These are phyloP conservation scores for Hylomyscus alleni DNA, from an alignment of 2,797 vertebrate genomes.

Conservation along the genomic window DNA sequence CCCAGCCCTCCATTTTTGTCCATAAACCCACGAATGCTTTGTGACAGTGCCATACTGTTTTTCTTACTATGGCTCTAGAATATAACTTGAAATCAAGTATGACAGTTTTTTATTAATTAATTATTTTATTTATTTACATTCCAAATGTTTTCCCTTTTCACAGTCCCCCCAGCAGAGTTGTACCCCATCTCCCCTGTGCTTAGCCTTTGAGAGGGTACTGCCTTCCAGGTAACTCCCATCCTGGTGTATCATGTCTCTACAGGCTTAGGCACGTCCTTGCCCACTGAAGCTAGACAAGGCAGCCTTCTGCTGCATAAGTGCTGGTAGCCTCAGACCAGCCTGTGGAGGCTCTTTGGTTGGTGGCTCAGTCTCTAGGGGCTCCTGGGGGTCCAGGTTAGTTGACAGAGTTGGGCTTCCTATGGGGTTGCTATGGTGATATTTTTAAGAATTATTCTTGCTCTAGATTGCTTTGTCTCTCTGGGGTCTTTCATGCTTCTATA, in stretches of 20 bases:
- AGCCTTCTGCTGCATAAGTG: neutral
- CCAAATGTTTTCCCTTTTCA: neutral
- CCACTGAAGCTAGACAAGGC: neutral
- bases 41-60: neutral
- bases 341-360: neutral
- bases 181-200: neutral
- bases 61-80: neutral
- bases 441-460: neutral
- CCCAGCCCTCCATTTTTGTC: neutral
- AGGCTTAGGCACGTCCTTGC: neutral
- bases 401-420: neutral
- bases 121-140: neutral
- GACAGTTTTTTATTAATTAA: neutral
- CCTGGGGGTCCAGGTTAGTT: neutral
- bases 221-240: neutral
- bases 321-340: neutral
- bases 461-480: neutral
- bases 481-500: neutral
- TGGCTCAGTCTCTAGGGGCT: neutral
- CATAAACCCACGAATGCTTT: neutral
- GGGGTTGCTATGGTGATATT: neutral
- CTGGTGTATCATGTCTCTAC: neutral
- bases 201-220: neutral
- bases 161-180: neutral
- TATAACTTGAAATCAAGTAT: neutral